These are phyloP conservation scores for Rutilus rutilus DNA, from an alignment of 2,113 vertebrate species.

Conservation along the genomic window DNA sequence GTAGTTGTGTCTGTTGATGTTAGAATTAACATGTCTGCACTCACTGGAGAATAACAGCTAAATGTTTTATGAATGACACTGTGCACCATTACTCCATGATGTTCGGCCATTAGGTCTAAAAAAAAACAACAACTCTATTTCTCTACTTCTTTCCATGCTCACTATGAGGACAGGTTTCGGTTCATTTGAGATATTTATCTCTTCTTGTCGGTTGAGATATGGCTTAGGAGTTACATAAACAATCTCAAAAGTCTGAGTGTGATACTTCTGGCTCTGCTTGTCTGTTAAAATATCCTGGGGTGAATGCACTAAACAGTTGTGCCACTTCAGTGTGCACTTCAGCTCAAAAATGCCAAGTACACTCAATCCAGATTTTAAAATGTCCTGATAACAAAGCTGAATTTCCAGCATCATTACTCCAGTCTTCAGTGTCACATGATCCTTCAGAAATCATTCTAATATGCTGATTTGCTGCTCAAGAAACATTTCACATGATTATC, in stretches of 20 bases:
- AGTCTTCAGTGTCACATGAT: not conserved
- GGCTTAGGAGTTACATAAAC: constrained; percentile 14
- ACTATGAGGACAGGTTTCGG: not conserved
- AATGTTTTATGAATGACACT: constrained; percentile 28
- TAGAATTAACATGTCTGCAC: constrained; percentile 40
- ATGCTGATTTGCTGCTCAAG: not conserved
- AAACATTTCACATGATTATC: not conserved
- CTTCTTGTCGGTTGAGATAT: not conserved
- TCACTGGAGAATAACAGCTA: constrained; percentile 22
- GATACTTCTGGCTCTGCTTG: not conserved
- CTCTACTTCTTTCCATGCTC: not conserved
- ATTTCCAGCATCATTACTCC: not conserved
- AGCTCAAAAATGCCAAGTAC: not conserved
- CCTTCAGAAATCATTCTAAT: not conserved
- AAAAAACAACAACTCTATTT: not conserved
- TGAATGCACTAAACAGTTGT: not conserved
- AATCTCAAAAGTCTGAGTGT: not conserved
- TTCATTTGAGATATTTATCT: constrained; percentile 11
- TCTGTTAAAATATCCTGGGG: constrained; percentile 3
- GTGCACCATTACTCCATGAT: not conserved
- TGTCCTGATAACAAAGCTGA: not conserved
- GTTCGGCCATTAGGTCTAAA: not conserved
- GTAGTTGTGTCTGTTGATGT: constrained; percentile 39
- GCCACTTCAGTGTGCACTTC: not conserved
- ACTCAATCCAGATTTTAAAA: not conserved